Evolutionary conservation across 2,888 invertebrate species (phyloP).

Genomic region (Neuroscelio doddi): DNA sequence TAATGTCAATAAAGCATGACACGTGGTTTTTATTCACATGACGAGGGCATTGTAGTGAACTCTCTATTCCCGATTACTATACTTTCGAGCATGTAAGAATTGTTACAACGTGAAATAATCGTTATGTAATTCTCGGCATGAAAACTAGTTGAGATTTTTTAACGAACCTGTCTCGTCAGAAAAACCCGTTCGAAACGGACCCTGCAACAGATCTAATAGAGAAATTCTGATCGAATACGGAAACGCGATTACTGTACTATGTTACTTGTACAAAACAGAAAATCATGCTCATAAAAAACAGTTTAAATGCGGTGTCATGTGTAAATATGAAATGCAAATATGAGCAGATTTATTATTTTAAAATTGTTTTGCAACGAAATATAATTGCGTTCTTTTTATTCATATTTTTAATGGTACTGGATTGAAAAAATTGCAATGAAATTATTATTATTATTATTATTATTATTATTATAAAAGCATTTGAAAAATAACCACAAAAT

Average conservation of each 20-base stretch:
- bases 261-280: too few species aligned
- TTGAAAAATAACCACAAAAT: too few species aligned
- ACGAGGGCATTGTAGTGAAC: conserved; percentile 45
- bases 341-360: too few species aligned
- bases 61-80: conserved; percentile 50
- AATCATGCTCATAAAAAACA: too few species aligned
- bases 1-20: background rate
- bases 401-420: too few species aligned
- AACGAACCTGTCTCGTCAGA: conserved; percentile 51
- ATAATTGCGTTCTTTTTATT: too few species aligned
- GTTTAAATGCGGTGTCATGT: too few species aligned
- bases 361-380: too few species aligned
- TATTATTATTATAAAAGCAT: too few species aligned
- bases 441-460: too few species aligned
- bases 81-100: conserved; percentile 60
- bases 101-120: conserved; percentile 55
- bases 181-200: conserved; percentile 51
- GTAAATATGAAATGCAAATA: too few species aligned
- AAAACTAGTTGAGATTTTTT: conserved; percentile 49
- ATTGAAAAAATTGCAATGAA: too few species aligned
- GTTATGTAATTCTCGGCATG: conserved; percentile 56
- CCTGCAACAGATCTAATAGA: conserved; percentile 45
- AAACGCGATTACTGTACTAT: conserved; percentile 28
- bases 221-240: conserved; percentile 43
- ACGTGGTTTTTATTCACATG: conserved; percentile 26